Evolutionary conservation across 2,113 vertebrate genomes (phyloP), one percentile per base, ranked within the genome.

Genomic region (Corythornis vintsioides): DNA sequence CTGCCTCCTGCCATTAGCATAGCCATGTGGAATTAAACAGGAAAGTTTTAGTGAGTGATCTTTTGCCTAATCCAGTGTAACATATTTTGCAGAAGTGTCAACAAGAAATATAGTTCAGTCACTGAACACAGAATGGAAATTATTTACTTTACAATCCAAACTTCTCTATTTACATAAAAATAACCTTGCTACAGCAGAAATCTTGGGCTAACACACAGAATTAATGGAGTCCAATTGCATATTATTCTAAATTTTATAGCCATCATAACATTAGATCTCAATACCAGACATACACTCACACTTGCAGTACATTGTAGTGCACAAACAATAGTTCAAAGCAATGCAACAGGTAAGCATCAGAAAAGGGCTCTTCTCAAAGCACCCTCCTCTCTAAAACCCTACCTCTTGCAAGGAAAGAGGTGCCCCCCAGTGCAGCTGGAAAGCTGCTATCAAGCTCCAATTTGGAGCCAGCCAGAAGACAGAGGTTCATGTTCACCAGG

Each of bases 11-110:
- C 94, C 95, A 92, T 97, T 95, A 96, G 89, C 88, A 92, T 60
- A 93, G 85, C 88, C 45, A 1, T 94, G 90, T 94, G 93, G 96
- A 97, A 97, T 97, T 96, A 96, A 97, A 96, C 95, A 91, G 87
- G 63, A 42, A 93, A 89, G 85, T 81, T 86, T 26, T 29, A 56
- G 56, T 73, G 92, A 91, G 88, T 95, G 93, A 93, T 93, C 94
- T 87, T 92, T 86, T 70, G 73, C 75, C 85, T 96, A 96, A 97
- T 95, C 75, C 91, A 89, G 73, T 86, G 90, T 88, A 97, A 97
- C 91, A 90, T 57, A 11, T 95, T 97, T 96, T 96, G 88, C 93
- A 74, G 87, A 96, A 91, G 79, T 82, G 82, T 97, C 97, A 94
- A 91, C 88, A 94, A 97, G 94, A 93, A 97, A 96, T 82, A 65